phyloP scores from a whole-genome alignment of 2,797 vertebrate species.

The Tinamus major region DNA sequence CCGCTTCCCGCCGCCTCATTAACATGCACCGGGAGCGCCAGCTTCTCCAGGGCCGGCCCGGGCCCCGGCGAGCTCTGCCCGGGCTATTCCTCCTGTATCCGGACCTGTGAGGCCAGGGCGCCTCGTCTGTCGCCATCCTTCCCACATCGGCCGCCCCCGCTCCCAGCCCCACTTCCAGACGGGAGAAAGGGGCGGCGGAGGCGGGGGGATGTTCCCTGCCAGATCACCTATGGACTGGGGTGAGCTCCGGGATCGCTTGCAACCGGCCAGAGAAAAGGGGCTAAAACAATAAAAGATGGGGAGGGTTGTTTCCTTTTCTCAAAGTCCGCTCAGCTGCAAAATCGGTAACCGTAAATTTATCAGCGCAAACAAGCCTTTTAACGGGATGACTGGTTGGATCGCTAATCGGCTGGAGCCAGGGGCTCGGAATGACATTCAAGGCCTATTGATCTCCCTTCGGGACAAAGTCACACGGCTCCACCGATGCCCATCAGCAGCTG shows the following conservation, averaged over 20 bases:
- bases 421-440: neutral
- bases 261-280: neutral
- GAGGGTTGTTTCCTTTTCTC: neutral
- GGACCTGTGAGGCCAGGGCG: accelerated
- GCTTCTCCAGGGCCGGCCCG: no score
- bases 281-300: neutral
- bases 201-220: no score
- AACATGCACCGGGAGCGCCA: conserved; percentile 52
- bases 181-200: neutral
- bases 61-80: neutral
- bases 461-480: neutral
- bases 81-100: accelerated
- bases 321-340: neutral
- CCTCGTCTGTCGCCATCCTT: accelerated
- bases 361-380: neutral
- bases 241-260: neutral
- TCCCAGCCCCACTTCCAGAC: neutral
- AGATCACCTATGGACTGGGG: neutral
- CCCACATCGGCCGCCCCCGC: neutral
- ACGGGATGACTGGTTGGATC: neutral
- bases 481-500: conserved; percentile 27
- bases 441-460: conserved; percentile 20
- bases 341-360: neutral
- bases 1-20: neutral
- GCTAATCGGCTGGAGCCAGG: neutral